Evolutionary conservation across 2,888 invertebrate genomes (phyloP).

Genomic region (Xestia rhomboidea): DNA sequence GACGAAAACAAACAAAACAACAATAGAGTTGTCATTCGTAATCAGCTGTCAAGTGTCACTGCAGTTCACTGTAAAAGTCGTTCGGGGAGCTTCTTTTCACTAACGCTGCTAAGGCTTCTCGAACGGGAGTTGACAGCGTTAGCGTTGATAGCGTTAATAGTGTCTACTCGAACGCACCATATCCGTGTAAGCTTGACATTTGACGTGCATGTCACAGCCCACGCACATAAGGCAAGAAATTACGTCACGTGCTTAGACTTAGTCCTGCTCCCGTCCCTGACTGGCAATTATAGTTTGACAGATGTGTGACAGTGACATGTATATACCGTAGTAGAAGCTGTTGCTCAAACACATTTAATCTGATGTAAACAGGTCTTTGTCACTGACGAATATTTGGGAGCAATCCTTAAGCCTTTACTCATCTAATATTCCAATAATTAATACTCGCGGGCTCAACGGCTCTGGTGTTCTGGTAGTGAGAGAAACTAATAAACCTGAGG

Average conservation of each 20-base stretch:
- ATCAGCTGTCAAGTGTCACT: too few species aligned
- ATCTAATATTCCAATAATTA: neutral
- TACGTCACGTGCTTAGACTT: neutral
- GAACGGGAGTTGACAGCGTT: too few species aligned
- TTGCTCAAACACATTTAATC: neutral
- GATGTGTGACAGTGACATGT: neutral
- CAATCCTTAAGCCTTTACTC: neutral
- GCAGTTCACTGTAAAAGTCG: too few species aligned
- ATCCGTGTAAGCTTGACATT: slow-evolving; percentile 14
- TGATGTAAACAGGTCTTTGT: neutral
- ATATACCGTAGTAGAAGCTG: neutral
- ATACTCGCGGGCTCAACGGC: neutral
- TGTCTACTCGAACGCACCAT: too few species aligned
- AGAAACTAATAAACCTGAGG: neutral
- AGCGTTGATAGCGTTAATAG: too few species aligned
- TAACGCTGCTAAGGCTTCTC: too few species aligned
- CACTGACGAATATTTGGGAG: neutral
- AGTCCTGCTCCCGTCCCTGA: neutral
- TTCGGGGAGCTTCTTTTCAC: too few species aligned
- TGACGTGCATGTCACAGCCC: neutral
- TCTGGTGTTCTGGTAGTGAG: neutral
- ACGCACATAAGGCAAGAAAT: neutral
- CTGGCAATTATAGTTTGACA: neutral
- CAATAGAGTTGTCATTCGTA: too few species aligned
- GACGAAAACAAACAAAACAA: too few species aligned